Evolutionary conservation across 2,797 vertebrate species (phyloP).

Genomic region (Anableps anableps): DNA sequence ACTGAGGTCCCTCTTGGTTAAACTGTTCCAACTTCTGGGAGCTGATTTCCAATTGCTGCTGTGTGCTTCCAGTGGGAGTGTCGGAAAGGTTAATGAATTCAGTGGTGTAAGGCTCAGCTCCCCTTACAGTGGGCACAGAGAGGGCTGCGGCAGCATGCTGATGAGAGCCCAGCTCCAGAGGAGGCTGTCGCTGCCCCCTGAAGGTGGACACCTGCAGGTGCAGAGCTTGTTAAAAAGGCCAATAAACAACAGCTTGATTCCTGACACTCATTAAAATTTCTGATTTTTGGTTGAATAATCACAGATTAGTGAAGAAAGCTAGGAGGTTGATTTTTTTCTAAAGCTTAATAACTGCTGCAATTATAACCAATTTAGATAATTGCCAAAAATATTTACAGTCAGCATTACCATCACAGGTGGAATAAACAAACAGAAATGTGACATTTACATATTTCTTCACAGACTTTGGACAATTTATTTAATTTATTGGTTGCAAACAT

Average conservation of each 20-base stretch:
- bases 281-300: neutral
- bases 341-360: neutral
- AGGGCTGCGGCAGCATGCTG: slow-evolving; percentile 63
- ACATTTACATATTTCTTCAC: neutral
- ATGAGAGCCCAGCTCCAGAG: slow-evolving; percentile 41
- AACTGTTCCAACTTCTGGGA: slow-evolving; percentile 67
- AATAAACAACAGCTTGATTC: neutral
- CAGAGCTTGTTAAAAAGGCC: slow-evolving; percentile 7
- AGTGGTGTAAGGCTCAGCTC: slow-evolving; percentile 65
- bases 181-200: slow-evolving; percentile 77
- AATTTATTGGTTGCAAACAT: neutral
- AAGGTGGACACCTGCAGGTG: slow-evolving; percentile 53
- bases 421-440: slow-evolving; percentile 1
- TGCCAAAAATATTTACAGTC: neutral
- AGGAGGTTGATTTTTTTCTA: neutral
- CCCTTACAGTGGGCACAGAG: slow-evolving; percentile 69
- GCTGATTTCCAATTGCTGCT: slow-evolving; percentile 66
- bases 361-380: neutral
- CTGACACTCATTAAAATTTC: neutral
- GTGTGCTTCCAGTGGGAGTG: slow-evolving; percentile 67
- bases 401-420: neutral
- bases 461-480: neutral
- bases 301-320: neutral
- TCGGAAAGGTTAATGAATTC: slow-evolving; percentile 85
- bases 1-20: slow-evolving; percentile 41